Percentiles rank a stretch among this genome's conserved stretches.
These are phyloP conservation scores for Falco berigora DNA, from an alignment of 2,797 vertebrate genomes.

Conservation along the genomic window DNA sequence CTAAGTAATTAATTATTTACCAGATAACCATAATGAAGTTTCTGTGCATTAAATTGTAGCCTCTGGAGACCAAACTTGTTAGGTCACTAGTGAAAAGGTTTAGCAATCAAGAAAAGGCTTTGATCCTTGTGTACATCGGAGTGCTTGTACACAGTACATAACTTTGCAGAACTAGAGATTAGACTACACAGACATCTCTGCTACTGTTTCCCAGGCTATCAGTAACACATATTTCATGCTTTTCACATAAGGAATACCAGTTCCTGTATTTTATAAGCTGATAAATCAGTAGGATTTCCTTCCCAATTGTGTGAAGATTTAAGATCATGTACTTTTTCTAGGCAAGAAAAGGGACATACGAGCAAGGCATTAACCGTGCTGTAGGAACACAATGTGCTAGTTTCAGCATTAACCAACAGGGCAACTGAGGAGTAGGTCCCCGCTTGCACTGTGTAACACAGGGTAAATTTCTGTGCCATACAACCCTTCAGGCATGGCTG, in stretches of 20 bases:
- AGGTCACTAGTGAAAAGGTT: neutral
- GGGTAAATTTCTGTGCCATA: neutral
- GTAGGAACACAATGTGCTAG: neutral
- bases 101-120: neutral
- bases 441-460: neutral
- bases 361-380: neutral
- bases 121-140: neutral
- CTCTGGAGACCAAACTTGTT: neutral
- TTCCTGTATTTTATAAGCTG: neutral
- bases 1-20: conserved; percentile 30
- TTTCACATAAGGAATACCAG: neutral
- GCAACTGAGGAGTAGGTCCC: neutral
- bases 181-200: neutral
- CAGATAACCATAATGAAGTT: neutral
- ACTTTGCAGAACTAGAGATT: neutral
- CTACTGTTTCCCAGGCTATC: neutral
- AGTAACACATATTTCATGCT: neutral
- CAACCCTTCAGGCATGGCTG: neutral
- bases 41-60: neutral
- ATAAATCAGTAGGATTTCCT: neutral
- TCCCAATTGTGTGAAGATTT: neutral
- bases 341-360: neutral
- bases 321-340: neutral
- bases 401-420: neutral
- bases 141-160: neutral